Evolutionary conservation across 2,797 vertebrate genomes (phyloP), one percentile per base, ranked within the genome.

Genomic region (Sebastes minor): DNA sequence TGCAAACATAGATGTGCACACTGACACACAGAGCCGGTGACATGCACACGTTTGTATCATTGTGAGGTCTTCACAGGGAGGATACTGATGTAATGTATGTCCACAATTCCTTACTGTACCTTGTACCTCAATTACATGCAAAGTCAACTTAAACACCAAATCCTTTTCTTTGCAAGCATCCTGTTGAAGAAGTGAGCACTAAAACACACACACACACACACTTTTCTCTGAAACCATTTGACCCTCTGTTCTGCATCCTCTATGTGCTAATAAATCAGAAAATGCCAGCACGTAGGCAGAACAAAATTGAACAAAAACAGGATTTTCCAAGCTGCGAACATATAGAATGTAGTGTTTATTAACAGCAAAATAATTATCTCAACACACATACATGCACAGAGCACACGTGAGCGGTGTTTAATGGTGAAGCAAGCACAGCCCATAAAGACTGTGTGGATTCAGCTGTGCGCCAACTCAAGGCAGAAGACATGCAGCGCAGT

Each of bases 381-480:
- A 35, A 49, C 57, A 60, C 35, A 53, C 65, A 52, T 22, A 30
- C 77, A 68, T 62, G 14, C 33, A 66, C 60, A 66, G 10, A 56
- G 35, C 38, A 85, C 83, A 78, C 28, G 4, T 71, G 64, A 78
- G 74, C 16, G 6, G 12, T 30, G 62, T 76, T 74, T 7, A 60
- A 69, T 0, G 2, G 23, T 74, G 80, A 84, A 5, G 62, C 60
- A 81, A 74, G 60, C 66, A 9, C 33, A 62, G 63, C 78, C 53
- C 38, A 63, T 88, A 86, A 91, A 83, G 62, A 2, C 30, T 18
- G 32, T 86, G 80, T 89, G 71, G 72, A 81, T 55, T 81, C 83
- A 88, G 80, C 83, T 89, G 83, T 60, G 38, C 6, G 12, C 25
- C 32, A 70, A 65, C 80, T 70, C 71, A 23, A 72, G 61, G 55